A percentile compares a stretch with the other conserved stretches of the same genome.
Conservation (phyloP, 2,113 vertebrate species). For the Chunga burmeisteri region DNA sequence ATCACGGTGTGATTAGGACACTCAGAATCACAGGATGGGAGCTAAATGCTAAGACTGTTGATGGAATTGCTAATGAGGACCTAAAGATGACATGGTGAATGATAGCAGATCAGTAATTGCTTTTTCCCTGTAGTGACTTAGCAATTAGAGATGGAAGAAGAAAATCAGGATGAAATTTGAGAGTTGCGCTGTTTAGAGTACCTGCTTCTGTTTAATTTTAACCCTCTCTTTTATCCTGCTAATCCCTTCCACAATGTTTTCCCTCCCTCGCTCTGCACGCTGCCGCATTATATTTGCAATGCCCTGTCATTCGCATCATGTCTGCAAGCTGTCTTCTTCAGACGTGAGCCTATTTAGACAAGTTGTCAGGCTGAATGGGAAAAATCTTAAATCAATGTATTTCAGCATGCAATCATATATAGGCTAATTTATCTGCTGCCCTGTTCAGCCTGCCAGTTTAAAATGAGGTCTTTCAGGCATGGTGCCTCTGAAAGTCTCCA, state of each 20-base stretch:
- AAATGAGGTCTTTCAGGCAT: slow-evolving; percentile 58
- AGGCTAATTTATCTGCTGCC: slow-evolving; percentile 71
- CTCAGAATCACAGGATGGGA: background rate
- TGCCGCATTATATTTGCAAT: slow-evolving; percentile 44
- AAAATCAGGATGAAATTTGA: slow-evolving; percentile 17
- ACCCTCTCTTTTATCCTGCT: slow-evolving; percentile 1
- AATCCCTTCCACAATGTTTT: background rate
- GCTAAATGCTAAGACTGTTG: background rate
- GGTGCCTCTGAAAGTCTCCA: slow-evolving; percentile 37
- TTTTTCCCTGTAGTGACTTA: slow-evolving; percentile 25
- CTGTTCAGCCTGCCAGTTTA: slow-evolving; percentile 61
- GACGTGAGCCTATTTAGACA: slow-evolving; percentile 72
- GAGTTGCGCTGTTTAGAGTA: background rate
- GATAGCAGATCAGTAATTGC: slow-evolving; percentile 41
- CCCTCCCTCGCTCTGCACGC: slow-evolving; percentile 5
- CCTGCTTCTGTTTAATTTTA: slow-evolving; percentile 38
- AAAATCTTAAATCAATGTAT: slow-evolving; percentile 73
- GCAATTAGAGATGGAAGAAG: slow-evolving; percentile 33
- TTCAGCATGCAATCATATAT: slow-evolving; percentile 66
- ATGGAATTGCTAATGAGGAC: slow-evolving; percentile 44
- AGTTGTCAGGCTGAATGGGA: slow-evolving; percentile 73
- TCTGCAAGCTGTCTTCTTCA: slow-evolving; percentile 69
- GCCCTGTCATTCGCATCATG: slow-evolving; percentile 61
- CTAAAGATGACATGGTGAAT: slow-evolving; percentile 19
- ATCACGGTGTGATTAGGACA: background rate